Conservation (phyloP, 2,888 invertebrate genomes). For the Cerceris rybyensis region DNA sequence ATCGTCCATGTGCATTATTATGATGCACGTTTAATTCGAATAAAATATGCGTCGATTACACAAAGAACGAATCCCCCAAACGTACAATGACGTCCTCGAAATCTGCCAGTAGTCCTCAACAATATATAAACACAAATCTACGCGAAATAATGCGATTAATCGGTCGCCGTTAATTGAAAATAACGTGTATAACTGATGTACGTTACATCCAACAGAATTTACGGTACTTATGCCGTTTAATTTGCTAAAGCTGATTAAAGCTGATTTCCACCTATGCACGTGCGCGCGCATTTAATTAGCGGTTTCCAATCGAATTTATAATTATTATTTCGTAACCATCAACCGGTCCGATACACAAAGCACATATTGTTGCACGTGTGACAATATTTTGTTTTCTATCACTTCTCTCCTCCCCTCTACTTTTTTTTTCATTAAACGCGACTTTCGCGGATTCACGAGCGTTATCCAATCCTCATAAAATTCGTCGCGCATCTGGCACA, state of each 20-base stretch:
- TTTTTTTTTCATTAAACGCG: slow-evolving; percentile 13
- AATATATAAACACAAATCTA: not conserved
- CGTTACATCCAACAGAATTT: slow-evolving; percentile 9
- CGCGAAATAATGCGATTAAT: slow-evolving; percentile 29
- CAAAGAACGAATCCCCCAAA: not conserved
- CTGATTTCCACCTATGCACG: slow-evolving; percentile 15
- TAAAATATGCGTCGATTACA: not conserved
- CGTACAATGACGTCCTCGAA: slow-evolving; percentile 6
- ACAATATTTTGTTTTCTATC: no score
- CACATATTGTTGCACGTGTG: no score
- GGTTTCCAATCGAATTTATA: not conserved
- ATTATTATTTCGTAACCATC: not conserved
- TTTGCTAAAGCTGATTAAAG: slow-evolving; percentile 31
- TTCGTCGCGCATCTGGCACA: slow-evolving; percentile 3
- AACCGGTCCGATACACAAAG: no score
- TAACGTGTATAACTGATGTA: slow-evolving; percentile 40
- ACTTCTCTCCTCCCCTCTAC: not conserved
- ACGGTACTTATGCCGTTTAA: slow-evolving; percentile 34
- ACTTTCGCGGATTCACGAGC: not conserved
- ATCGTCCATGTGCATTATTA: not conserved
- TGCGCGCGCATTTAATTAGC: not conserved
- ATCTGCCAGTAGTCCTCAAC: not conserved
- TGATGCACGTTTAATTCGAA: not conserved
- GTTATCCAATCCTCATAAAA: slow-evolving; percentile 35
- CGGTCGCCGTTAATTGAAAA: slow-evolving; percentile 42